A percentile compares a stretch with the other conserved stretches of the same genome.
These are phyloP conservation scores for Urocyon cinereoargenteus DNA, from an alignment of 2,797 vertebrate species.

Conservation along the genomic window DNA sequence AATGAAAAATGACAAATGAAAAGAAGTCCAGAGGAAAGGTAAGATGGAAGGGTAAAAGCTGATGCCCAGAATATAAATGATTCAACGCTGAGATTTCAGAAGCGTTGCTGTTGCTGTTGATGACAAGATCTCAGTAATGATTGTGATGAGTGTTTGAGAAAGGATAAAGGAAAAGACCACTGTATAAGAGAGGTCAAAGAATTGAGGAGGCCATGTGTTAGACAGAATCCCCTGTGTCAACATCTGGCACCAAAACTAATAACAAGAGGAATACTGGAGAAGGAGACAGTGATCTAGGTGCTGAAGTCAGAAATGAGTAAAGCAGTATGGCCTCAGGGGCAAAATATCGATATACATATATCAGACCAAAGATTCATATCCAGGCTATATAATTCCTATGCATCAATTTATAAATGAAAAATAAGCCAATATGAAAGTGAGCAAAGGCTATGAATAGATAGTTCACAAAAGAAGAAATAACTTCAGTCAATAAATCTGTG, in stretches of 20 bases:
- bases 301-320: background rate
- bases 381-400: background rate
- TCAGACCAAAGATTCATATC: background rate
- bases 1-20: background rate
- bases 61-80: background rate
- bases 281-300: background rate
- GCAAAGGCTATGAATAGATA: background rate
- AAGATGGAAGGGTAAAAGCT: background rate
- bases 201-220: background rate
- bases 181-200: background rate
- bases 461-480: background rate
- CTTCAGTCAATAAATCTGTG: background rate
- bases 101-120: background rate
- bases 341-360: background rate
- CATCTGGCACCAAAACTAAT: background rate
- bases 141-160: background rate
- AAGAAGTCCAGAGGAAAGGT: background rate
- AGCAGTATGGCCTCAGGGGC: background rate
- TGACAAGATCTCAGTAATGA: background rate
- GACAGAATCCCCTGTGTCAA: background rate
- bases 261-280: background rate
- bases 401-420: background rate
- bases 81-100: background rate
- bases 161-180: background rate
- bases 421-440: background rate